Base-by-base conservation (phyloP, 2,113 vertebrate genomes). In the Misgurnus anguillicaudatus region DNA sequence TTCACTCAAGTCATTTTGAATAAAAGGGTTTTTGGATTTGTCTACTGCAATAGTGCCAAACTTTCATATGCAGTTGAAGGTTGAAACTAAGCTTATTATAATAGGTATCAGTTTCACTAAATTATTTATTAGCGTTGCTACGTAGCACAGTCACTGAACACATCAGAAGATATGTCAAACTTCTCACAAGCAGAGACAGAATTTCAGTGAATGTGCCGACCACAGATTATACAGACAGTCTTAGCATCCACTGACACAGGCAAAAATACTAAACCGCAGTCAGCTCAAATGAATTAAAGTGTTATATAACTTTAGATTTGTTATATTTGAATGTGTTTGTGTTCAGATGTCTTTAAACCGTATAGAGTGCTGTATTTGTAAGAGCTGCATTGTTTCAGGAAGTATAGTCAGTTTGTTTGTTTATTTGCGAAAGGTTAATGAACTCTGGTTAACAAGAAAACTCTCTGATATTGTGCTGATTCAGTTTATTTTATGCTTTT, bases 41-140 rank as follows among this genome's bases (percentile, higher is more conserved):
- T 5, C 48, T 51, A 16, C 48, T 51, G 48, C 48, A 71, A 39
- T 17, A 2, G 3, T 58, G 38, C n/a, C 6, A 24, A 42, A 58
- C 53, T 72, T n/a, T 41, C 55, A 72, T 41, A 3, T 57, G 14
- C 68, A 11, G 16, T 19, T 80, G 69, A 58, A 6, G 24, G 64
- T 58, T 71, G 2, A 11, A 16, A 9, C 19, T 38, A 10, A 53
- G 39, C 13, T 61, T 58, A 24, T 75, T 64, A 71, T 79, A 65
- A 75, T 36, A 4, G 45, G 17, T 80, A 65, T 79, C 64, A 61
- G 62, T 83, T 66, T 70, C 77, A 75, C 64, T 83, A 62, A 83
- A 83, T 79, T 9, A 76, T 83, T 79, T 62, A 79, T 21, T 57
- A 60, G 57, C 11, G 6, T 65, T 69, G 39, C 66, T 24, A 47